Base-by-base conservation (phyloP, 1,140 invertebrate species). In the Bactericera cockerelli region DNA sequence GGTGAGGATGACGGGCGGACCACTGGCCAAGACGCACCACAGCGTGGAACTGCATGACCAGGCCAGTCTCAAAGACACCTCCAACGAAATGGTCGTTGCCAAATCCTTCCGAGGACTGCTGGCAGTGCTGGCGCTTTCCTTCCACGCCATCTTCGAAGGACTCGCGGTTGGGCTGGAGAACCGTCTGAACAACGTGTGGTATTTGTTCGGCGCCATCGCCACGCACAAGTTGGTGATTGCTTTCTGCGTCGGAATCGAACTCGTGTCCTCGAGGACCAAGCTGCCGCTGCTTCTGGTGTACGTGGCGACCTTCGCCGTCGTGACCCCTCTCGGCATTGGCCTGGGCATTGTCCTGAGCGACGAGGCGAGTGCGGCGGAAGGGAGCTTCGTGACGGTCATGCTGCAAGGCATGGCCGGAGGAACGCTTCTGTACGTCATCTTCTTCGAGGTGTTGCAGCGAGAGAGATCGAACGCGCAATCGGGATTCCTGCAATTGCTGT, bases 371-470 rank as follows among this genome's bases (percentile, higher is more conserved):
- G 42, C 56, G n/a, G 24, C 31, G 16, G 62, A 63, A 33, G 62
- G 62, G 1, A 61, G 33, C 16, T 59, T 65, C 4, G 60, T 64
- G 16, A 64, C 68, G 2, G 67, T 71, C 1, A 71, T 90, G 2
- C 73, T 91, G 0, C 87, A 92, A 67, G 88, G 87, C 8, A 79
- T 92, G 71, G 88, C 89, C 0, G 86, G 86, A 39, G 89, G 89
- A 19, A 93, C 89, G 0, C 75, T 93, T 11, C 76, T 93, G 0
- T 93, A 92, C 68, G 88, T 93, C 31, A 87, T 91, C 1, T 93
- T 93, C 77, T 92, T 93, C 69, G 89, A 93, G 72, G 87, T 93
- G 25, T 76, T 92, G 55, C 85, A 86, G 33, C 76, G 84, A 58
- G 86, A 89, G 67, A 75, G 83, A 38, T 78, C 80, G 21, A 81